phyloP scores from a whole-genome alignment of 1,140 invertebrate species.

The Pseudomyrmex gracilis region DNA sequence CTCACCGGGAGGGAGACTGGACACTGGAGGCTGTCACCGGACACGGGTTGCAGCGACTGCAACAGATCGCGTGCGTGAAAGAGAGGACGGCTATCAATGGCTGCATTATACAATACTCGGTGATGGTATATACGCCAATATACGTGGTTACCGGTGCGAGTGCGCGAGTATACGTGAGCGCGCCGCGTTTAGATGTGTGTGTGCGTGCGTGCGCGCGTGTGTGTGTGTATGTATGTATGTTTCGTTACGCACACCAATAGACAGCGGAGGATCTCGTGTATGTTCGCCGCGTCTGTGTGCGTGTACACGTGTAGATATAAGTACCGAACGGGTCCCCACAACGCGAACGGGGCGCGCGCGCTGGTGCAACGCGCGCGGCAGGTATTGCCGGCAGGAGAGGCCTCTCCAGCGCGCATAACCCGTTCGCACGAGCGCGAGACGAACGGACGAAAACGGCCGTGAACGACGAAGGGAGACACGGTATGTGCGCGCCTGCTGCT shows the following conservation, averaged over 20 bases:
- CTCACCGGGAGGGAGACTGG: constrained; percentile 83
- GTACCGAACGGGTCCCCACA: constrained; percentile 62
- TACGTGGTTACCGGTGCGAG: neutral
- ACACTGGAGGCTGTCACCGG: constrained; percentile 84
- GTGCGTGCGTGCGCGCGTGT: constrained; percentile 35
- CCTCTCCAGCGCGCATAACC: constrained; percentile 64
- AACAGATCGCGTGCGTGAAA: constrained; percentile 84
- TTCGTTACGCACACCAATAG: too few species aligned
- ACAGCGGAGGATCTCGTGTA: constrained; percentile 4
- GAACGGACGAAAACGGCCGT: constrained; percentile 51
- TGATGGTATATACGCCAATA: constrained; percentile 47
- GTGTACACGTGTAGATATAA: constrained; percentile 34
- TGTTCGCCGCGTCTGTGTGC: constrained; percentile 30
- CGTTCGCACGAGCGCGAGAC: constrained; percentile 40
- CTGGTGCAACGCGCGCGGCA: constrained; percentile 44
- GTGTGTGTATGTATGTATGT: too few species aligned
- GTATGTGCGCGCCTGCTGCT: constrained; percentile 57
- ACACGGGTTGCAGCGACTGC: constrained; percentile 83
- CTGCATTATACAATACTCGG: constrained; percentile 82
- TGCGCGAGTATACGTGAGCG: constrained; percentile 62
- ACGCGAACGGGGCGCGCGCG: constrained; percentile 49
- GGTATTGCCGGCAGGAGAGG: constrained; percentile 63
- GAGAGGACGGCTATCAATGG: constrained; percentile 84
- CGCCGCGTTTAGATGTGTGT: neutral
- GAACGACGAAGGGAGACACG: constrained; percentile 19